Evolutionary conservation across 1,140 invertebrate genomes (phyloP).

Genomic region (Probaryconus sp.): DNA sequence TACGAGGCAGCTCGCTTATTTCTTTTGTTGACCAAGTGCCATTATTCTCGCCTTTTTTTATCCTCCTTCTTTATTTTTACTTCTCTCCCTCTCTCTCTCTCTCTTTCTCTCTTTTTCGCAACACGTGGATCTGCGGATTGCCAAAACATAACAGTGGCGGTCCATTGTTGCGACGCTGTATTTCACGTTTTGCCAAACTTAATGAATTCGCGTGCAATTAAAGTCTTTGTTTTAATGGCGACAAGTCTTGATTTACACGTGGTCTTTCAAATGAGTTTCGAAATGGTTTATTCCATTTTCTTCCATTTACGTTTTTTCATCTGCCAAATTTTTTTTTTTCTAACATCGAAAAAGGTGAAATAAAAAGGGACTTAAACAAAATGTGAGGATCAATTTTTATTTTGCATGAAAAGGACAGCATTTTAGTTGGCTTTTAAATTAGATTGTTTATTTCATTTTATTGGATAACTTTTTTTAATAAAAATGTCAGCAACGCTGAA

Average conservation of each 20-base stretch:
- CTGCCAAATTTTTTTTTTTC: too few relatives aligned
- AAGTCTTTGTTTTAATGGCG: constrained; percentile 7
- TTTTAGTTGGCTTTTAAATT: too few relatives aligned
- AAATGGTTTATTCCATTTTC: too few relatives aligned
- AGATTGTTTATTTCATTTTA: too few relatives aligned
- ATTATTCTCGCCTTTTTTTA: constrained; percentile 57
- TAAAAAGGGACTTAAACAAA: too few relatives aligned
- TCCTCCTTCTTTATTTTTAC: background rate
- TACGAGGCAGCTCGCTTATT: constrained; percentile 50
- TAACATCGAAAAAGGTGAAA: too few relatives aligned
- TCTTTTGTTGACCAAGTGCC: constrained; percentile 58
- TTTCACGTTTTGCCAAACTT: constrained; percentile 20
- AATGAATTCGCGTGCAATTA: constrained; percentile 21
- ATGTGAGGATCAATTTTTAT: too few relatives aligned
- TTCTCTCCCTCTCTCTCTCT: background rate
- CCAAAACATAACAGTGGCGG: constrained; percentile 10
- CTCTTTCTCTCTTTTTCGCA: background rate
- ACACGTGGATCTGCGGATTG: background rate
- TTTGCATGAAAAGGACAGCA: too few relatives aligned
- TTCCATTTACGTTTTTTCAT: too few relatives aligned
- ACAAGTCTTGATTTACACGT: background rate
- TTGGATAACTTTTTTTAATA: too few relatives aligned
- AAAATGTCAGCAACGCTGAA: too few relatives aligned
- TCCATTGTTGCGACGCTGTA: constrained; percentile 7
- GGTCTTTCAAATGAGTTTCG: too few relatives aligned